Conservation (phyloP, 2,113 vertebrate species). For the Carassius auratus region DNA sequence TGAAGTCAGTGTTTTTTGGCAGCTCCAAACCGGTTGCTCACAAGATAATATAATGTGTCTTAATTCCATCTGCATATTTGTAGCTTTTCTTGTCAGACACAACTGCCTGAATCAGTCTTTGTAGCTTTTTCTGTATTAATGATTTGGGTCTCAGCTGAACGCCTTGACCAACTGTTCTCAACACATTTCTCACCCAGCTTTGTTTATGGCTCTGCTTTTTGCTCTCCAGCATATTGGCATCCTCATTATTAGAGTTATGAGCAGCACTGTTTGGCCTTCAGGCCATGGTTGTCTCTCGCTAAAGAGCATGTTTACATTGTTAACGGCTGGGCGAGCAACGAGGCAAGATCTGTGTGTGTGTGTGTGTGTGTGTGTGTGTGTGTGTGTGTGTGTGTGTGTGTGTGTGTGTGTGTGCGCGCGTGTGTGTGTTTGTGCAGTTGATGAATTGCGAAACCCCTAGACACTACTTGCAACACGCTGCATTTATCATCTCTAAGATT, state of each 20-base stretch:
- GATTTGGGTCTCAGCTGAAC: slow-evolving; percentile 30
- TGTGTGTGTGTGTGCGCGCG: slow-evolving; percentile 24
- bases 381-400: slow-evolving; percentile 24
- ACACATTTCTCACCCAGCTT: slow-evolving; percentile 39
- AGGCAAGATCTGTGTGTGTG: slow-evolving; percentile 18
- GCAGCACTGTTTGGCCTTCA: slow-evolving; percentile 38
- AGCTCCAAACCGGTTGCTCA: not conserved
- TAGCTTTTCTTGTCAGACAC: slow-evolving; percentile 20
- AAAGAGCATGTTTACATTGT: slow-evolving; percentile 48
- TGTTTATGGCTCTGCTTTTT: slow-evolving; percentile 23
- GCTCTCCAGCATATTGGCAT: slow-evolving; percentile 49
- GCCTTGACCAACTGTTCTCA: slow-evolving; percentile 9
- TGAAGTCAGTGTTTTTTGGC: not conserved
- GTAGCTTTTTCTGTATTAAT: slow-evolving; percentile 22
- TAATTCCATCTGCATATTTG: not conserved
- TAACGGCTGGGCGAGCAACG: slow-evolving; percentile 30
- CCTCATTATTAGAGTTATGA: slow-evolving; percentile 54
- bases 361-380: slow-evolving; percentile 17
- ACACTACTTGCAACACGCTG: slow-evolving; percentile 10
- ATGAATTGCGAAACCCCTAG: slow-evolving; percentile 38
- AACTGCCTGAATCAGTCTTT: slow-evolving; percentile 22
- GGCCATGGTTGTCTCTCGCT: slow-evolving; percentile 44
- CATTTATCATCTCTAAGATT: slow-evolving; percentile 18
- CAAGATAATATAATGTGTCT: not conserved
- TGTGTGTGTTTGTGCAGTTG: slow-evolving; percentile 24